These are phyloP conservation scores for Hyposmocoma kahamanoa DNA, from an alignment of 1,140 invertebrate genomes.

Conservation along the genomic window DNA sequence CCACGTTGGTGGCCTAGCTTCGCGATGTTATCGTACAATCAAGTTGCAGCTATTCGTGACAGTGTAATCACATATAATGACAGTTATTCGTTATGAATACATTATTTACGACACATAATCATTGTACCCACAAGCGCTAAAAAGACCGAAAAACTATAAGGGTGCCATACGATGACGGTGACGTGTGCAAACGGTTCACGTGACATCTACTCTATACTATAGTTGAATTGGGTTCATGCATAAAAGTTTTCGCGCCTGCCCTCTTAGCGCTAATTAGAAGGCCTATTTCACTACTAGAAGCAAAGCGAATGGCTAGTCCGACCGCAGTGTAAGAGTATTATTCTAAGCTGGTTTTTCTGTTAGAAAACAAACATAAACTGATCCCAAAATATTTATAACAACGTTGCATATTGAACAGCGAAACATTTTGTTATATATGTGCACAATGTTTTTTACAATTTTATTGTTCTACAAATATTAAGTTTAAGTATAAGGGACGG, in stretches of 20 bases:
- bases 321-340: no score
- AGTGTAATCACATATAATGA: no score
- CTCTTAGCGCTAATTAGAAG: not conserved
- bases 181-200: not conserved
- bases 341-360: no score
- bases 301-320: not conserved
- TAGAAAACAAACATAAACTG: constrained; percentile 38
- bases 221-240: not conserved
- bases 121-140: not conserved
- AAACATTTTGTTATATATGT: no score
- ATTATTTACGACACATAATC: constrained; percentile 37
- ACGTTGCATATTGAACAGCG: no score
- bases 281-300: not conserved
- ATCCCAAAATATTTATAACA: constrained; percentile 47
- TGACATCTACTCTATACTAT: not conserved
- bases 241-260: not conserved
- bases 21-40: no score
- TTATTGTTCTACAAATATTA: no score
- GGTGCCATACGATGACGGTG: not conserved
- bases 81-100: constrained; percentile 71
- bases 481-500: no score
- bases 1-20: no score
- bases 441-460: no score
- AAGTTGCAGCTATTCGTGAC: no score
- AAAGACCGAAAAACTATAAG: not conserved